Conservation (phyloP, 2,797 vertebrate genomes). For the Chromobotia macracanthus region DNA sequence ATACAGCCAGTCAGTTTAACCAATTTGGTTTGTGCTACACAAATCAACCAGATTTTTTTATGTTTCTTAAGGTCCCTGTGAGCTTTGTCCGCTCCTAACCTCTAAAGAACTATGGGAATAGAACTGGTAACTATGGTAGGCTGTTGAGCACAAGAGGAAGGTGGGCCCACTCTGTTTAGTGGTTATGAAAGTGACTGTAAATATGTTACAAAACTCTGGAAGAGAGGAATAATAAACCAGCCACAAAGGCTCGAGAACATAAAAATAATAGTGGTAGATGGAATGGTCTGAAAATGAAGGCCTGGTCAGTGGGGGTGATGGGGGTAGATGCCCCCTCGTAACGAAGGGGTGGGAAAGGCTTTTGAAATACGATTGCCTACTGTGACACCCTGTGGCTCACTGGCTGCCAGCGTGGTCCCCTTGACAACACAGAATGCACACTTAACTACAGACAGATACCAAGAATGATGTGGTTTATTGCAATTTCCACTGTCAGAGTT, state of each 20-base stretch:
- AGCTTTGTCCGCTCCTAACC: constrained; percentile 60
- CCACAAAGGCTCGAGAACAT: not conserved
- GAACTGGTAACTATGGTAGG: constrained; percentile 16
- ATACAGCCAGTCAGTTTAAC: not conserved
- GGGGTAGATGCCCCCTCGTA: constrained; percentile 17
- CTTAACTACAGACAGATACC: constrained; percentile 18
- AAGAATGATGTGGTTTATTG: not conserved
- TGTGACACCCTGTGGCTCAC: constrained; percentile 23
- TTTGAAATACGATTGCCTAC: constrained; percentile 55
- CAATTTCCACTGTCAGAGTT: not conserved
- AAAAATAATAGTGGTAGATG: not conserved
- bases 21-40: not conserved
- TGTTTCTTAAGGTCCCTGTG: constrained; percentile 57
- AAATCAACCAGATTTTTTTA: constrained; percentile 10
- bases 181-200: not conserved
- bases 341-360: constrained; percentile 50
- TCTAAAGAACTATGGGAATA: constrained; percentile 34
- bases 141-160: constrained; percentile 5
- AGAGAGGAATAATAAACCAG: not conserved
- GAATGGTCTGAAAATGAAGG: not conserved
- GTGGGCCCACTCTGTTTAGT: constrained; percentile 2
- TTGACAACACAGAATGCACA: constrained; percentile 53
- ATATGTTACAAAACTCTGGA: not conserved
- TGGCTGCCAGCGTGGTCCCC: constrained; percentile 49
- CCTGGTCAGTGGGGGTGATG: not conserved